Percentiles rank a stretch among this genome's conserved stretches.
phyloP scores from a whole-genome alignment of 2,888 invertebrate genomes.

The Eudasyphora cyanicolor region DNA sequence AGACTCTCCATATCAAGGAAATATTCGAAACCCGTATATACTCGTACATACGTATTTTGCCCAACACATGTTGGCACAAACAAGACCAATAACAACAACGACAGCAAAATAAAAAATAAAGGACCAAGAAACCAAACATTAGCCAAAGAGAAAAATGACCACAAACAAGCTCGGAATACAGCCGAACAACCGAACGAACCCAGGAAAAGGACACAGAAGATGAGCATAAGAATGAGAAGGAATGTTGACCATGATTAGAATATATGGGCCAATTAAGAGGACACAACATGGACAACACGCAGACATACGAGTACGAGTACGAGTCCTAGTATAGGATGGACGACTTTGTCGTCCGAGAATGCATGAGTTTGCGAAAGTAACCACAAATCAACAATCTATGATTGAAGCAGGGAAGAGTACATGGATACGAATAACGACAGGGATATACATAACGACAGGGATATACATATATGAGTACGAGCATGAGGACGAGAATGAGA shows the following conservation, averaged over 20 bases:
- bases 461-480: not conserved
- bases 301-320: not conserved
- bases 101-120: not conserved
- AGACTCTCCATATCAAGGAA: constrained; percentile 55
- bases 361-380: too few species aligned
- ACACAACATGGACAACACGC: not conserved
- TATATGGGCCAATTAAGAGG: constrained; percentile 48
- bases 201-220: not conserved
- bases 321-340: not conserved
- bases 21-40: constrained; percentile 28
- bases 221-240: not conserved
- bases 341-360: too few species aligned
- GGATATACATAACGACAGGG: not conserved
- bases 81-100: too few species aligned
- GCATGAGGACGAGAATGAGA: too few species aligned
- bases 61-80: not conserved
- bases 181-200: not conserved
- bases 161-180: not conserved
- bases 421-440: not conserved
- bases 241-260: constrained; percentile 45
- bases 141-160: not conserved
- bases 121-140: not conserved
- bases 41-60: not conserved
- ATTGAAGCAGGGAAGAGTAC: too few species aligned
- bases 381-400: not conserved